A percentile compares a stretch with the other conserved stretches of the same genome.
These are phyloP conservation scores for Campylomormyrus numenius DNA, from an alignment of 2,113 vertebrate species.

Conservation along the genomic window DNA sequence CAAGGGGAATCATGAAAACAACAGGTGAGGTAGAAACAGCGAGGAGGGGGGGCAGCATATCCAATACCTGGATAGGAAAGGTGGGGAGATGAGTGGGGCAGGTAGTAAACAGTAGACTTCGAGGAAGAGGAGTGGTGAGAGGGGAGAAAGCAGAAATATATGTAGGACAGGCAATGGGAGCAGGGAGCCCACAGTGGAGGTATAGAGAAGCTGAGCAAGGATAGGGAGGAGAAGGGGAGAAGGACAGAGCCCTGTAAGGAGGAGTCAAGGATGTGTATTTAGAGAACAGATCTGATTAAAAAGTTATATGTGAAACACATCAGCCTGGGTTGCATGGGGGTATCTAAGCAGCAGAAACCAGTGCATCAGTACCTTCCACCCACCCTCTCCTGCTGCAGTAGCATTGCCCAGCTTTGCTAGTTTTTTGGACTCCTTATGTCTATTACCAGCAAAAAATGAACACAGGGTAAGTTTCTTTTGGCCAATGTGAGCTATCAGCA, in stretches of 20 bases:
- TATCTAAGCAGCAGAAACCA: neutral
- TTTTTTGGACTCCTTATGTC: neutral
- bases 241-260: neutral
- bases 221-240: conserved; percentile 1
- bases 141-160: neutral
- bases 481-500: neutral
- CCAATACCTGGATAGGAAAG: neutral
- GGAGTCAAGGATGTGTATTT: conserved; percentile 12
- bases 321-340: neutral
- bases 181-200: neutral
- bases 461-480: neutral
- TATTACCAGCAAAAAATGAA: neutral
- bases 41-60: no score
- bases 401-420: neutral
- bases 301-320: neutral
- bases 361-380: neutral
- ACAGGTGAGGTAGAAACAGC: neutral
- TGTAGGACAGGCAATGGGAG: neutral
- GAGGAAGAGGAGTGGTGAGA: neutral
- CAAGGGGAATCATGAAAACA: neutral
- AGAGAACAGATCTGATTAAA: conserved; percentile 20
- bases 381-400: neutral
- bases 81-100: neutral
- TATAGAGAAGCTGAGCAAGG: neutral
- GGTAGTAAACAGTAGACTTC: neutral